phyloP scores from a whole-genome alignment of 2,888 invertebrate genomes.

The Hirtodrosophila duncani region DNA sequence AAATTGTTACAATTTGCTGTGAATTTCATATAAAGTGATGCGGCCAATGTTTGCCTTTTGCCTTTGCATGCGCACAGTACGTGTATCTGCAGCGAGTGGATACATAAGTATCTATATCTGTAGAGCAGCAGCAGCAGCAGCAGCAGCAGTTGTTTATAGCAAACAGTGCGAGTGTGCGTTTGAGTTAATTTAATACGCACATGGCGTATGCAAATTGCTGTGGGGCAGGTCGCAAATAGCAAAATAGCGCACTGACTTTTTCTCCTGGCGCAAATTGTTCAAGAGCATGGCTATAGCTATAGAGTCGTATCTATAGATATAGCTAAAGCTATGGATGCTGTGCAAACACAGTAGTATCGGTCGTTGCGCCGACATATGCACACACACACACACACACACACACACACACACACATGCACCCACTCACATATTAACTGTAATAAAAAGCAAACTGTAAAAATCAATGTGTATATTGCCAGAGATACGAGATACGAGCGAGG shows the following conservation, averaged over 20 bases:
- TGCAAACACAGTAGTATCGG: neutral
- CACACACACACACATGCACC: neutral
- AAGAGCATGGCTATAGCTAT: conserved; percentile 41
- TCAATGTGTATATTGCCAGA: conserved; percentile 40
- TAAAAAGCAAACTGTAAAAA: conserved; percentile 35
- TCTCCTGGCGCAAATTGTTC: conserved; percentile 28
- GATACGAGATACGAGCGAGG: conserved; percentile 26
- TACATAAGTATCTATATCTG: conserved; percentile 17
- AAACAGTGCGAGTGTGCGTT: conserved; percentile 11
- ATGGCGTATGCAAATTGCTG: conserved; percentile 58
- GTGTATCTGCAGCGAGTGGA: conserved; percentile 6
- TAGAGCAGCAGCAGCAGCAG: too few relatives aligned
- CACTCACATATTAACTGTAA: neutral
- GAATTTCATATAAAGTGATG: conserved; percentile 47
- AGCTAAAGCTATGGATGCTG: neutral
- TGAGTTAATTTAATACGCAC: conserved; percentile 42
- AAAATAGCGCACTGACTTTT: conserved; percentile 24
- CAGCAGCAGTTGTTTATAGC: too few relatives aligned
- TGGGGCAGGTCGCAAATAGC: conserved; percentile 64
- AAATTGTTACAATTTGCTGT: conserved; percentile 44
- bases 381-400: conserved; percentile 8
- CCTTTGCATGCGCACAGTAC: conserved; percentile 43
- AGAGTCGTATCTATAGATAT: neutral
- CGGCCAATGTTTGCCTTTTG: conserved; percentile 39
- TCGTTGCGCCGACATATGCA: conserved; percentile 10